phyloP scores from a whole-genome alignment of 1,140 invertebrate species.

The Ostrea denselamellosa region DNA sequence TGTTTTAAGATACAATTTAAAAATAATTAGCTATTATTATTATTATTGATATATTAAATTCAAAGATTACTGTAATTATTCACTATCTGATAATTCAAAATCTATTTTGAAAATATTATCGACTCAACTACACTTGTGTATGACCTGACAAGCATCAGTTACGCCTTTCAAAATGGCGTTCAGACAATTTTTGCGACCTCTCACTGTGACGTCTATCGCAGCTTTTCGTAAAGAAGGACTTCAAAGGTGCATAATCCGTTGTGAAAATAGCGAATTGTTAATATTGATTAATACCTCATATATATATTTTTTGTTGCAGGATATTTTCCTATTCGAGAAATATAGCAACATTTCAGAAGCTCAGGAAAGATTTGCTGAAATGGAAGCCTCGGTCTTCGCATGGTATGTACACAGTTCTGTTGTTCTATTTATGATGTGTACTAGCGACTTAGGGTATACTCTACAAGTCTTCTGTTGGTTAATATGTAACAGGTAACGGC shows the following conservation, averaged over 20 bases:
- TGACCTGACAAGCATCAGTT: background rate
- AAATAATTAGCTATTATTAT: no score
- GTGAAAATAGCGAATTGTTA: background rate
- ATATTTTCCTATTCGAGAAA: conserved; percentile 11
- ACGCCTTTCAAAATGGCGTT: conserved; percentile 23
- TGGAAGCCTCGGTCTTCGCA: background rate
- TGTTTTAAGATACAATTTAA: no score
- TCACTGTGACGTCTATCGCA: background rate
- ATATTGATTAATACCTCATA: background rate
- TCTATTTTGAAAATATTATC: background rate
- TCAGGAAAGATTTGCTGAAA: background rate
- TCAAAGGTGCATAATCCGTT: background rate
- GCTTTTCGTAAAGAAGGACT: background rate
- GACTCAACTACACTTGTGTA: background rate
- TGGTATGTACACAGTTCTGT: background rate
- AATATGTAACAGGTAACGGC: no score
- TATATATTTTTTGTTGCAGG: background rate
- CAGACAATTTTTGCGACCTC: background rate
- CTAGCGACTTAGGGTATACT: no score
- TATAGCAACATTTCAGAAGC: conserved; percentile 14
- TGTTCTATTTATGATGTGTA: background rate
- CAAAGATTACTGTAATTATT: background rate
- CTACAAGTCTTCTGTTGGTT: no score
- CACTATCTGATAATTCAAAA: background rate
- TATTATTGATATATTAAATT: background rate